Percentiles rank a stretch among this genome's conserved stretches.
These are phyloP conservation scores for Campaea margaritaria DNA, from an alignment of 2,888 invertebrate genomes.

Conservation along the genomic window DNA sequence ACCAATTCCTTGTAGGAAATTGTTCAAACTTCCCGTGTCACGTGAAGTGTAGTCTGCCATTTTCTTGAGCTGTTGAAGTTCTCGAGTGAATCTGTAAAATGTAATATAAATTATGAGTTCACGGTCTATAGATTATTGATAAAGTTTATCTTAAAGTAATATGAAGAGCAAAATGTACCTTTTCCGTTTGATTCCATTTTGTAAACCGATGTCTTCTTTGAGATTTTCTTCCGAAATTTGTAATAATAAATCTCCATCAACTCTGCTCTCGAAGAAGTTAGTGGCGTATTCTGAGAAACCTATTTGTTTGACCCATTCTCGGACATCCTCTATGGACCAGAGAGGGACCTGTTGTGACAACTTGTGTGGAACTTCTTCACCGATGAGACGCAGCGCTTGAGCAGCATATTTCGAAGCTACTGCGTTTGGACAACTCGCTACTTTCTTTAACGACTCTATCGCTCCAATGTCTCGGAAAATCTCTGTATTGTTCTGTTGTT, in stretches of 20 bases:
- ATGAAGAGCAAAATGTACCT: slow-evolving; percentile 77
- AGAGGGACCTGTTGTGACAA: slow-evolving; percentile 98
- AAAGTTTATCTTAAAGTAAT: neutral
- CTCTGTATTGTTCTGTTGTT: slow-evolving; percentile 95
- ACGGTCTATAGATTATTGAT: neutral
- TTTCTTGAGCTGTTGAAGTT: slow-evolving; percentile 96
- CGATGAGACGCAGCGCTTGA: slow-evolving; percentile 95
- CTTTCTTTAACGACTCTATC: slow-evolving; percentile 96
- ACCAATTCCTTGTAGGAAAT: slow-evolving; percentile 93
- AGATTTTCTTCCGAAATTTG: slow-evolving; percentile 97
- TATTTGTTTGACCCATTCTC: slow-evolving; percentile 99
- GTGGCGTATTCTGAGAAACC: slow-evolving; percentile 94
- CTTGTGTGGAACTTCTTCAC: slow-evolving; percentile 98
- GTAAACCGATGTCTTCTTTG: slow-evolving; percentile 95
- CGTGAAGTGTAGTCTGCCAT: slow-evolving; percentile 98
- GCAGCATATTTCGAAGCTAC: slow-evolving; percentile 98
- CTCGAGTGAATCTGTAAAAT: slow-evolving; percentile 92
- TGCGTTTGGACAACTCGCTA: slow-evolving; percentile 98
- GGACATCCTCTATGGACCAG: slow-evolving; percentile 98
- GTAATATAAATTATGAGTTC: slow-evolving; percentile 3
- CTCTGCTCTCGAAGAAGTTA: slow-evolving; percentile 95
- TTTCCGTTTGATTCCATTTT: slow-evolving; percentile 96
- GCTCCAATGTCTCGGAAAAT: slow-evolving; percentile 98
- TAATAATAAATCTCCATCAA: slow-evolving; percentile 98
- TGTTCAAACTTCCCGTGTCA: slow-evolving; percentile 95